Percentiles rank a stretch among this genome's conserved stretches.
Evolutionary conservation across 2,888 invertebrate species (phyloP).

Genomic region (Drosophila mayaguana): DNA sequence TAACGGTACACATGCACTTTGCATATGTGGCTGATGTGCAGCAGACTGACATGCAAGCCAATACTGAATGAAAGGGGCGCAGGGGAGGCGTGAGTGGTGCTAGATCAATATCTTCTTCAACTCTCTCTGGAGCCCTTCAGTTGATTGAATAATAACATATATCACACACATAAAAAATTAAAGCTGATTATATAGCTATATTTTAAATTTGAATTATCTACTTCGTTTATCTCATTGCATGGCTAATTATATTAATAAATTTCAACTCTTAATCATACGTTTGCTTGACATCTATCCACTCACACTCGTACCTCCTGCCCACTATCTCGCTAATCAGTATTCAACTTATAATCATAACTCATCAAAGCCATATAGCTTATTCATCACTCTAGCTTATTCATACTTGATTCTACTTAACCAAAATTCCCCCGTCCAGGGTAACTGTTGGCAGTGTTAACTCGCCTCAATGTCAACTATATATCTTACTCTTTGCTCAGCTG

Average conservation of each 20-base stretch:
- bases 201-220: background rate
- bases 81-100: background rate
- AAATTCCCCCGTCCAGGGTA: background rate
- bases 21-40: conserved; percentile 56
- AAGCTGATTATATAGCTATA: background rate
- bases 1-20: conserved; percentile 45
- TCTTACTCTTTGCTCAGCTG: background rate
- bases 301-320: no score
- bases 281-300: background rate
- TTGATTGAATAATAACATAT: no score
- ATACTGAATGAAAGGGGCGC: conserved; percentile 9
- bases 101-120: conserved; percentile 4
- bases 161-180: no score
- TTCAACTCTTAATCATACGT: background rate
- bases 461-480: background rate
- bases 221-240: background rate
- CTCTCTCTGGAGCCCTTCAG: no score
- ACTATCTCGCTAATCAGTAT: background rate
- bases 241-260: background rate
- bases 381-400: no score
- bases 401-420: no score
- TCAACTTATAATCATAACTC: no score
- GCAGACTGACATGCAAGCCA: conserved; percentile 35
- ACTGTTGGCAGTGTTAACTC: background rate
- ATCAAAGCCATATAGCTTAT: no score